phyloP scores from a whole-genome alignment of 2,888 invertebrate genomes.

The Ophion ventricosus region DNA sequence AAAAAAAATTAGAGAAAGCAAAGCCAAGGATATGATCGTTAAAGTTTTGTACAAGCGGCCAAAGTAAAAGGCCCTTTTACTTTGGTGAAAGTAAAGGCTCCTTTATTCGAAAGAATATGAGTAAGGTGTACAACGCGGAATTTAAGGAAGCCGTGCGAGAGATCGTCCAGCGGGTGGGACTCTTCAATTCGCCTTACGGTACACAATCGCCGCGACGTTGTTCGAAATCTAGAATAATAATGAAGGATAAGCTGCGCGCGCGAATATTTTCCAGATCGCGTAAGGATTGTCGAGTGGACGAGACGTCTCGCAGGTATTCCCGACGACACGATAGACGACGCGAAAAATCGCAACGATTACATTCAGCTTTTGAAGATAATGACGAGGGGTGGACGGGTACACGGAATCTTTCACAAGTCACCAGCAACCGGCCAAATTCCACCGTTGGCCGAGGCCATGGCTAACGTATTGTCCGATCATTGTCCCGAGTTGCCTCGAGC shows the following conservation, averaged over 20 bases:
- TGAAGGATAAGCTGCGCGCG: not conserved
- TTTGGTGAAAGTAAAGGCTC: too few species aligned
- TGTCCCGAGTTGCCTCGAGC: conserved; percentile 83
- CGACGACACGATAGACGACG: conserved; percentile 82
- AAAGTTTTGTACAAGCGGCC: not conserved
- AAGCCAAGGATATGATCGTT: not conserved
- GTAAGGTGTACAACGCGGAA: conserved; percentile 73
- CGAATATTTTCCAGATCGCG: conserved; percentile 81
- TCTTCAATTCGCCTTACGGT: conserved; percentile 74
- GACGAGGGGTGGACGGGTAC: conserved; percentile 83
- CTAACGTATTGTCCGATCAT: conserved; percentile 76
- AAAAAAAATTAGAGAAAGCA: not conserved
- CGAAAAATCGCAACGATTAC: conserved; percentile 84
- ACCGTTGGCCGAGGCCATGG: conserved; percentile 84
- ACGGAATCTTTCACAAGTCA: conserved; percentile 84
- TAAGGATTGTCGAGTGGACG: conserved; percentile 85
- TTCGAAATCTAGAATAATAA: not conserved
- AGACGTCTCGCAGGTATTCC: conserved; percentile 83
- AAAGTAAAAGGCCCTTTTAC: not conserved
- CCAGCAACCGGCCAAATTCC: conserved; percentile 83
- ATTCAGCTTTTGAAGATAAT: conserved; percentile 84
- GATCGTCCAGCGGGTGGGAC: conserved; percentile 72
- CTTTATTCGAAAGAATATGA: conserved; percentile 60
- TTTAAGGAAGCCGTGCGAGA: conserved; percentile 76
- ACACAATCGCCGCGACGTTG: conserved; percentile 35